A percentile compares a stretch with the other conserved stretches of the same genome.
Evolutionary conservation across 2,113 vertebrate genomes (phyloP).

Genomic region (Chaetodon trifascialis): DNA sequence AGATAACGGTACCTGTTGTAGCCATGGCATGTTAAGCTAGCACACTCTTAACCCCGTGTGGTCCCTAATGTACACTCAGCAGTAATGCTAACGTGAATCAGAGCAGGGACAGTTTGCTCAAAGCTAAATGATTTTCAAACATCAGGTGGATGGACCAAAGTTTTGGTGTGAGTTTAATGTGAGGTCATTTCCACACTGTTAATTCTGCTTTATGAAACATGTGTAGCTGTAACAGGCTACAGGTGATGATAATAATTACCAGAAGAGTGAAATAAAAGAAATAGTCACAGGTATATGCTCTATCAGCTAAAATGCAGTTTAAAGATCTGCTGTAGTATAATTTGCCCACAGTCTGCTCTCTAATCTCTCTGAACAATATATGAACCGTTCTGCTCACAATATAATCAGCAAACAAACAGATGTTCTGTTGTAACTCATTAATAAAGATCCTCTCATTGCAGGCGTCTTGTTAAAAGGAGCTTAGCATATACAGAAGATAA

Average conservation of each 20-base stretch:
- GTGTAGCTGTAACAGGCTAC: neutral
- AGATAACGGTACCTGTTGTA: slow-evolving; percentile 51
- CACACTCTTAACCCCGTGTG: neutral
- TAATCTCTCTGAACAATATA: neutral
- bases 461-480: neutral
- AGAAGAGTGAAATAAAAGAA: too few species aligned
- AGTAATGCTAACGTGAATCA: neutral
- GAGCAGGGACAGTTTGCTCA: neutral
- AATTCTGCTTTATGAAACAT: too few species aligned
- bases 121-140: neutral
- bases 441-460: neutral
- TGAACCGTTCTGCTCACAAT: neutral
- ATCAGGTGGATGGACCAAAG: neutral
- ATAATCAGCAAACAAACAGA: neutral
- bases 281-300: too few species aligned
- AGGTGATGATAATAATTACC: neutral
- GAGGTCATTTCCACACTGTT: neutral
- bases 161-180: neutral
- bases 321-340: neutral
- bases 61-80: neutral
- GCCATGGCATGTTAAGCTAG: neutral
- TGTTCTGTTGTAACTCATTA: neutral
- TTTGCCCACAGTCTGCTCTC: neutral
- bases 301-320: too few species aligned
- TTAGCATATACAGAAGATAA: neutral